A percentile compares a stretch with the other conserved stretches of the same genome.
These are phyloP conservation scores for Ernsta delagoae DNA, from an alignment of 2,888 invertebrate genomes.

Conservation along the genomic window DNA sequence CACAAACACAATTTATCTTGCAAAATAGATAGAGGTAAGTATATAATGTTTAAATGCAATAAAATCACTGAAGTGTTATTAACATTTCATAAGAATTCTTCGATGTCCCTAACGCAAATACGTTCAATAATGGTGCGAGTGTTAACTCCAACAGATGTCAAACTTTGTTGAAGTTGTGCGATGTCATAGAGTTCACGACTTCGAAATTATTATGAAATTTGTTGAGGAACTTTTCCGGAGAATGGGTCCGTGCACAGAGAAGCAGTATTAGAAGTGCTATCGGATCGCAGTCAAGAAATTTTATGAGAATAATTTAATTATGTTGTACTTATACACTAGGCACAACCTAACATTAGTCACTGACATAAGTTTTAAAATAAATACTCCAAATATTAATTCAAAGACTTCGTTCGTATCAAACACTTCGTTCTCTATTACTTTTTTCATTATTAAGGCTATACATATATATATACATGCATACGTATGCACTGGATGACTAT, in stretches of 20 bases:
- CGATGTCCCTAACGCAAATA: conserved; percentile 35
- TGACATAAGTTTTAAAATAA: neutral
- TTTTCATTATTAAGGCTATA: too few species aligned
- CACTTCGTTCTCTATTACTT: too few species aligned
- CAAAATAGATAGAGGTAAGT: too few species aligned
- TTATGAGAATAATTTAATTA: conserved; percentile 5
- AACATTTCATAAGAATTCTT: conserved; percentile 24
- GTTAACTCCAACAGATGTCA: conserved; percentile 53
- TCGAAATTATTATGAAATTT: conserved; percentile 49
- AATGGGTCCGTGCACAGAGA: conserved; percentile 10
- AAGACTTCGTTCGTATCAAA: neutral
- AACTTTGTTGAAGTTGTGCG: conserved; percentile 61
- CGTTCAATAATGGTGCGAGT: conserved; percentile 39
- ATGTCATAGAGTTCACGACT: conserved; percentile 56
- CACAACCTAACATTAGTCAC: neutral
- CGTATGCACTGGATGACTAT: too few species aligned
- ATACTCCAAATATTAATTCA: neutral
- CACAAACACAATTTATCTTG: too few species aligned
- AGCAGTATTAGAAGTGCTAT: neutral
- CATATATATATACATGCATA: too few species aligned
- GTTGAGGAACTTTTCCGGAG: conserved; percentile 43
- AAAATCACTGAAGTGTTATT: conserved; percentile 2
- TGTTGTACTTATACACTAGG: neutral
- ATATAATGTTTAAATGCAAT: neutral
- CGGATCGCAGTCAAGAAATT: neutral